Base-by-base conservation (phyloP, 2,797 vertebrate species). In the Urocyon cinereoargenteus region DNA sequence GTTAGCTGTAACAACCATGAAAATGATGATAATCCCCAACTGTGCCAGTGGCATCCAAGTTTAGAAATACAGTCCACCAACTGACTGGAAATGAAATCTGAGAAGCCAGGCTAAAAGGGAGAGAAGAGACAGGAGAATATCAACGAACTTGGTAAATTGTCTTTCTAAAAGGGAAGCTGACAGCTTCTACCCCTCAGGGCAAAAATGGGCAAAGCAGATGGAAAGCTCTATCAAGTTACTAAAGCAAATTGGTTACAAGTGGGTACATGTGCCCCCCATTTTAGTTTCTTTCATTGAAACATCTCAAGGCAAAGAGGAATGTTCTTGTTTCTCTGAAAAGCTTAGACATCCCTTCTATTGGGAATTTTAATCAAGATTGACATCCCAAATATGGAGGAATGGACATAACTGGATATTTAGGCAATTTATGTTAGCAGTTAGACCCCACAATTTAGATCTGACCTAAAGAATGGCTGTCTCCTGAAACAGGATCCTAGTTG, bases 401-500 rank as follows among this genome's bases (percentile, higher is more conserved):
- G 95, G 62, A 31, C n/a, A 1, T 85, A 72, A n/a, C 34, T 93
- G 91, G 21, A 1, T 92, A 22, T 53, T 31, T 36, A 57, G 49
- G 66, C 45, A 86, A 40, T 40, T 62, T 57, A 5, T 51, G 5
- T 51, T 15, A 64, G 53, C 91, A 34, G 16, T 53, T 70, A 24
- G 9, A 13, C 78, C 57, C 53, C 40, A 84, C 79, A 24, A 57
- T 81, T 0, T 0, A 86, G 90, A 55, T 94, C 88, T 93, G 90
- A 96, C 96, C 73, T 91, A 70, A 85, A 95, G 86, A 90, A 96
- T 82, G 61, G 70, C 93, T 93, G 59, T 77, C 75, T 97, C 96
- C 97, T 97, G 91, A 93, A 79, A 61, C 16, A 90, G 55, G 85
- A 94, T 92, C 91, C 28, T 87, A 86, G 85, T 93, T 95, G 97